Base-by-base conservation (phyloP, 1,140 invertebrate genomes). In the Paraescarpia echinospica region DNA sequence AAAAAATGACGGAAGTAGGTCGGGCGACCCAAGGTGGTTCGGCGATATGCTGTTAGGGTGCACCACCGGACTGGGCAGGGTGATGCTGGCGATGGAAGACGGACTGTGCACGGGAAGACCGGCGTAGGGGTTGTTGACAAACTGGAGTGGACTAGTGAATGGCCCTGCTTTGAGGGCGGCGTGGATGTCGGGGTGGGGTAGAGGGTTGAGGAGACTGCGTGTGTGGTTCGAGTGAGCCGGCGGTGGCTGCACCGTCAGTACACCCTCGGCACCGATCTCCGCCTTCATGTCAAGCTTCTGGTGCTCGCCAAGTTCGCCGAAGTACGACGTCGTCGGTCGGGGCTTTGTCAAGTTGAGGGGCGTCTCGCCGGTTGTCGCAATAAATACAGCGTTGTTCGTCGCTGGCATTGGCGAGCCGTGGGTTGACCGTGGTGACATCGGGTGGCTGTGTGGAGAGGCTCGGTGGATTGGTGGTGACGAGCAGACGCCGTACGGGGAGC, bases 161-260 rank as follows among this genome's bases (percentile, higher is more conserved):
- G 59, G 59, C 12, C 59, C 59, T 4, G 59, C 59, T 31, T 77
- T 77, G 12, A 77, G 59, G 59, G 59, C 14, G 59, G 9, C 2
- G 59, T 77, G 59, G 59, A 77, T 77, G 59, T 77, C 59, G 27
- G 59, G 59, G 0, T 77, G 59, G 9, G 59, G 59, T 27, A 77
- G 22, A 4, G 33, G 90, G 34, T 34, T 90, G 8, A 34, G 34
- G 90, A 34, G 90, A 41, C 35, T 90, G 90, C 90, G 90, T 9
- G 90, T 41, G 90, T 90, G 90, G 90, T 90, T 90, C 4, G 90
- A 90, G 90, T 90, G 90, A 6, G 90, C 90, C 34, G 90, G 90
- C 90, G 90, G 90, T 34, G 90, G 90, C 34, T 41, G 90, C 14
- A 90, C 34, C 34, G 90, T 90, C 90, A 34, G 33, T n/a, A 41